phyloP scores from a whole-genome alignment of 2,113 vertebrate species.

The Cyanoliseus patagonus region DNA sequence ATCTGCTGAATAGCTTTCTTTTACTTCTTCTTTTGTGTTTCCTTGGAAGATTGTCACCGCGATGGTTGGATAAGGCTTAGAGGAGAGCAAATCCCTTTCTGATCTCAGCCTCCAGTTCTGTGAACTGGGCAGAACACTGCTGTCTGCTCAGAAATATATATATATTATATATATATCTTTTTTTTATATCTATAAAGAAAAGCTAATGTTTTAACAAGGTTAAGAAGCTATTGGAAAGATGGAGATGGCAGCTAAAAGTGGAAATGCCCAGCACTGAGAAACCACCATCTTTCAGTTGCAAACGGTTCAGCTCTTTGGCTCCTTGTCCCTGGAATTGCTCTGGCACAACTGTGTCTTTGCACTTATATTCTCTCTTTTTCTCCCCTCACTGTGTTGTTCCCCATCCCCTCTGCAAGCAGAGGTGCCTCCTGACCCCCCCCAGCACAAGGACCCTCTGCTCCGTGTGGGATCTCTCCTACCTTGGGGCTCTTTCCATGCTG shows the following conservation, averaged over 20 bases:
- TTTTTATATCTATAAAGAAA: neutral
- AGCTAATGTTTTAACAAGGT: neutral
- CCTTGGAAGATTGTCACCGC: neutral
- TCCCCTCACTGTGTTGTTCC: rapidly evolving
- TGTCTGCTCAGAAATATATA: neutral
- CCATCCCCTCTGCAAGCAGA: neutral
- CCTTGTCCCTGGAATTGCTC: neutral
- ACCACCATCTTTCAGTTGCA: neutral
- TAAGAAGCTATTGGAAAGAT: neutral
- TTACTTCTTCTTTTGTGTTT: too few relatives aligned
- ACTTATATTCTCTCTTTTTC: neutral
- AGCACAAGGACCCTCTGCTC: neutral
- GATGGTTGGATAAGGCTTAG: neutral
- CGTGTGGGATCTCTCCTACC: rapidly evolving
- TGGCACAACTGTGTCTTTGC: neutral
- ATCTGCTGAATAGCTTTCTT: neutral
- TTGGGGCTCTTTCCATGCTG: neutral
- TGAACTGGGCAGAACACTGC: neutral
- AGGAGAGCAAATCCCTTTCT: neutral
- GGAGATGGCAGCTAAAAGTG: slow-evolving; percentile 23
- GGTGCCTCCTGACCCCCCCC: neutral
- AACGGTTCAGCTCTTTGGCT: neutral
- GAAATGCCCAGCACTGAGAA: neutral
- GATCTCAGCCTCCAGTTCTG: neutral
- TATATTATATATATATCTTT: neutral